phyloP scores from a whole-genome alignment of 2,797 vertebrate genomes.

The Clarias pachynema region DNA sequence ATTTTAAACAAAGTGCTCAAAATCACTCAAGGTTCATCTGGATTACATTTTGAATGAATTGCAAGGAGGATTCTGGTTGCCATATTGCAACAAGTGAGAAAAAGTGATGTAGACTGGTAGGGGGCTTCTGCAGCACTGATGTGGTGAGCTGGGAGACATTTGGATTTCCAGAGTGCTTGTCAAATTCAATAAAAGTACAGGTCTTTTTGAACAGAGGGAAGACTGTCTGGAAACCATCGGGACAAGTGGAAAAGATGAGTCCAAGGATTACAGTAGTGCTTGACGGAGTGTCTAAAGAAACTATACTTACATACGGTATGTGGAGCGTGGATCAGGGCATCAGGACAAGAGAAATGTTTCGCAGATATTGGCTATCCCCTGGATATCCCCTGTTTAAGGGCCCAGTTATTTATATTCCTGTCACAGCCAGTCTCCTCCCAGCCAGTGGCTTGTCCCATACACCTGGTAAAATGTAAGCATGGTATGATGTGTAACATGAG shows the following conservation, averaged over 20 bases:
- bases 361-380: neutral
- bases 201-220: constrained; percentile 23
- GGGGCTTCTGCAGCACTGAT: constrained; percentile 16
- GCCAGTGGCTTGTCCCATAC: constrained; percentile 58
- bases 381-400: neutral
- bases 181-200: constrained; percentile 37
- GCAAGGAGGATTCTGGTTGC: constrained; percentile 36
- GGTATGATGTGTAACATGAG: constrained; percentile 55
- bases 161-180: constrained; percentile 37
- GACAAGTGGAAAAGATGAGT: constrained; percentile 32
- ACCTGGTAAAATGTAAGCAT: constrained; percentile 66
- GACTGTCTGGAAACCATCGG: constrained; percentile 36
- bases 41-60: constrained; percentile 36
- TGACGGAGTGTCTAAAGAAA: constrained; percentile 26
- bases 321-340: constrained; percentile 1
- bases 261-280: constrained; percentile 16
- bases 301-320: neutral
- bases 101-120: constrained; percentile 52
- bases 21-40: constrained; percentile 5
- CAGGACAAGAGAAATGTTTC: neutral
- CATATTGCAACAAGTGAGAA: constrained; percentile 34
- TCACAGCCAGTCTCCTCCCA: constrained; percentile 18
- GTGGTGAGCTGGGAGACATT: constrained; percentile 30
- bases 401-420: constrained; percentile 21
- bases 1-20: neutral